Percentiles rank a stretch among this genome's conserved stretches.
These are phyloP conservation scores for Drosophila neotestacea DNA, from an alignment of 2,888 invertebrate species.

Conservation along the genomic window DNA sequence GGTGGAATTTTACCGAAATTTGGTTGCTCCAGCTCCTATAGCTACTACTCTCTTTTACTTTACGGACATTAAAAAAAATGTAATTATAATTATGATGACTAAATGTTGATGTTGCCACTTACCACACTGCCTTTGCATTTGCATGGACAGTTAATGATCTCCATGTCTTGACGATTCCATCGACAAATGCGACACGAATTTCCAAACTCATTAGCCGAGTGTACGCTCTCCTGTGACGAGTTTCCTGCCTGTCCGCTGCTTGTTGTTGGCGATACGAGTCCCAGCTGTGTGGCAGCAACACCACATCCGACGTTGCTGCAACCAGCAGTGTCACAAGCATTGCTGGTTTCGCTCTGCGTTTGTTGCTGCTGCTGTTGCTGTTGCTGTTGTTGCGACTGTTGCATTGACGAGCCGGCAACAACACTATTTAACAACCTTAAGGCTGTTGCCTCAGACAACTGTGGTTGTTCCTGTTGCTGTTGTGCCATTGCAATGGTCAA, in stretches of 20 bases:
- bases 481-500: conserved; percentile 49
- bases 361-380: background rate
- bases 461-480: conserved; percentile 14
- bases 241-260: background rate
- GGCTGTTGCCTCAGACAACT: conserved; percentile 68
- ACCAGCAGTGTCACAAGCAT: conserved; percentile 1
- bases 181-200: conserved; percentile 84
- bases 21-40: no score
- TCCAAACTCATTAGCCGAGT: conserved; percentile 76
- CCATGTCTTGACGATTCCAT: conserved; percentile 78
- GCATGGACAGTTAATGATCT: conserved; percentile 82
- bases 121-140: conserved; percentile 84
- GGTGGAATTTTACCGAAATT: no score
- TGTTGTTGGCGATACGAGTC: conserved; percentile 1
- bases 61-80: no score
- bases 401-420: conserved; percentile 11
- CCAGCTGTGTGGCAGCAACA: conserved; percentile 10
- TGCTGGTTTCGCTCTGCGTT: background rate
- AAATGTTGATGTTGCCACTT: conserved; percentile 7
- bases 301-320: conserved; percentile 3
- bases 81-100: no score
- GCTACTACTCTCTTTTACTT: no score
- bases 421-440: conserved; percentile 72
- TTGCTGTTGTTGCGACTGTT: background rate
- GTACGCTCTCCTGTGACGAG: conserved; percentile 60